Evolutionary conservation across 2,113 vertebrate species (phyloP), one percentile per base, ranked within the genome.

Genomic region (Actinemys pallida): DNA sequence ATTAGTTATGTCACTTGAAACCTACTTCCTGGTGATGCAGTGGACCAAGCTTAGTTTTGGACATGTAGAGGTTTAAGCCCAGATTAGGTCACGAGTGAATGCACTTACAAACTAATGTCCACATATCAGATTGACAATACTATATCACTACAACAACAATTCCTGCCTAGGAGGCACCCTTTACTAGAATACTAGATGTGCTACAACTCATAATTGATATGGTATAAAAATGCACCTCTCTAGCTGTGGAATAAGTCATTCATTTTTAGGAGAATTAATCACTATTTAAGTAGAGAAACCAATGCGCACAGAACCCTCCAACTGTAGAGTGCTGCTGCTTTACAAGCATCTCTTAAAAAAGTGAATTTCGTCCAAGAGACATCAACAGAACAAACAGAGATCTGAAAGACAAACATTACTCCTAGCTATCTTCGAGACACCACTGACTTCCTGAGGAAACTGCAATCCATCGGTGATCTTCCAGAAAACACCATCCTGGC

Each of bases 361-460:
- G 13, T 42, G 0, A 88, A 47, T 14, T 86, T 85, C 92, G 76
- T 86, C 69, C 59, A 72, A 83, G 87, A 57, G 16, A 78, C n/a
- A 88, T 59, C 86, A 94, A 83, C 56, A 87, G 65, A 88, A n/a
- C 53, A 87, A 84, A 82, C 72, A 54, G 1, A 94, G 93, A 49
- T 89, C 78, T 88, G 62, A 86, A 90, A 83, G 47, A 82, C 52
- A 95, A 35, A 53, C 90, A 42, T 56, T 84, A 87, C 39, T 42
- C 39, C 39, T 42, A 42, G 39, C 39, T 42, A 42, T 42, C 39
- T 42, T 42, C 3, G 39, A 42, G 39, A 42, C 39, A 42, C 39
- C 39, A 42, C 39, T 42, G 39, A 42, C 39, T 42, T 42, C 39
- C 39, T 42, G 39, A 42, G 39, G 39, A 42, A 42, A 42, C 39